These are phyloP conservation scores for Argopecten irradians DNA, from an alignment of 1,140 invertebrate species.

Conservation along the genomic window DNA sequence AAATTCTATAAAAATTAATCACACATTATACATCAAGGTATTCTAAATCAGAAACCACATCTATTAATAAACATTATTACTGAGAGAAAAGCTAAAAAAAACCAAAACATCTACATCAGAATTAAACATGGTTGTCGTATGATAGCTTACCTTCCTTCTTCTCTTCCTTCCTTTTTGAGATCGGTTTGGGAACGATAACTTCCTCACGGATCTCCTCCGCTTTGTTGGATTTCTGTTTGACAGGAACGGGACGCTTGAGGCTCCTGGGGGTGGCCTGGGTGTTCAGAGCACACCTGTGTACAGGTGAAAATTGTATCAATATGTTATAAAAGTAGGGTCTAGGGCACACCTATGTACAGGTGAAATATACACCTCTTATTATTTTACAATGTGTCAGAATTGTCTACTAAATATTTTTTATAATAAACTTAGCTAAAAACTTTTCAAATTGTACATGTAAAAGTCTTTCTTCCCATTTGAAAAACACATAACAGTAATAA, in stretches of 20 bases:
- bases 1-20: too few relatives aligned
- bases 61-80: slow-evolving; percentile 27
- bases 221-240: slow-evolving; percentile 37
- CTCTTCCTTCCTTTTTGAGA: slow-evolving; percentile 34
- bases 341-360: neutral
- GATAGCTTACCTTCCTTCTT: slow-evolving; percentile 50
- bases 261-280: slow-evolving; percentile 56
- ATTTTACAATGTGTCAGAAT: neutral
- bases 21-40: too few relatives aligned
- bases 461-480: too few relatives aligned
- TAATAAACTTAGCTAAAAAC: neutral
- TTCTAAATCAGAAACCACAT: slow-evolving; percentile 34
- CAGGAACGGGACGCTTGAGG: slow-evolving; percentile 51
- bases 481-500: too few relatives aligned
- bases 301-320: neutral
- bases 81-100: slow-evolving; percentile 10
- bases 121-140: too few relatives aligned
- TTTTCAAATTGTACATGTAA: neutral
- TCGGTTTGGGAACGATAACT: slow-evolving; percentile 56
- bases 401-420: neutral
- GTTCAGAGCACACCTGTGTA: slow-evolving; percentile 61
- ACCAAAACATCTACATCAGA: slow-evolving; percentile 24
- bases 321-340: neutral
- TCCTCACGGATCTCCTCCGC: slow-evolving; percentile 54
- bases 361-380: neutral